Evolutionary conservation across 2,797 vertebrate genomes (phyloP).

Genomic region (Poecile montanus): DNA sequence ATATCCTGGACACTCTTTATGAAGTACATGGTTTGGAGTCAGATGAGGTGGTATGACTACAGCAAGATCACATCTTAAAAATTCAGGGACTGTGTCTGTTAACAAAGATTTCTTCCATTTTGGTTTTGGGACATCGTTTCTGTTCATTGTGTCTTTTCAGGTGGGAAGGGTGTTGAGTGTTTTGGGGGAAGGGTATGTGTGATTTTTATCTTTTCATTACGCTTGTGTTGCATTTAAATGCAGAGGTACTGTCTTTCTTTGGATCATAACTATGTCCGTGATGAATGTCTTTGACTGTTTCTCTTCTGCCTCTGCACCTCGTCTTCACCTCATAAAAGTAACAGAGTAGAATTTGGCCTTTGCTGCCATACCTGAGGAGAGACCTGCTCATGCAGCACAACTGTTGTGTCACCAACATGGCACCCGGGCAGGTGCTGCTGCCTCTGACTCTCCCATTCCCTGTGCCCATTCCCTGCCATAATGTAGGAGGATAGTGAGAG

Average conservation of each 20-base stretch:
- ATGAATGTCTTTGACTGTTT: not conserved
- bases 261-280: not conserved
- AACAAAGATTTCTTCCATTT: conserved; percentile 13
- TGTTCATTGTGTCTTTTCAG: conserved; percentile 45
- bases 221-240: conserved; percentile 61
- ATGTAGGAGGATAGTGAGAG: not conserved
- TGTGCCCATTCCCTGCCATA: not conserved
- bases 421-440: not conserved
- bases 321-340: not conserved
- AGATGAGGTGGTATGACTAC: conserved; percentile 92
- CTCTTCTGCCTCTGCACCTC: not conserved
- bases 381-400: fast-evolving
- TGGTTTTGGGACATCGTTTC: not conserved
- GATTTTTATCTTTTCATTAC: conserved; percentile 12
- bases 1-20: conserved; percentile 90
- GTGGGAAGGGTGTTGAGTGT: not conserved
- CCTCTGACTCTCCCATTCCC: not conserved
- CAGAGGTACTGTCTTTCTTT: conserved; percentile 68
- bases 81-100: conserved; percentile 74
- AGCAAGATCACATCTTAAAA: conserved; percentile 21
- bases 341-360: conserved; percentile 8
- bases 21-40: conserved; percentile 94
- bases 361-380: not conserved
- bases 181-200: not conserved
- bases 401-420: fast-evolving